Evolutionary conservation across 2,888 invertebrate species (phyloP).

Genomic region (Drosophila limbata): DNA sequence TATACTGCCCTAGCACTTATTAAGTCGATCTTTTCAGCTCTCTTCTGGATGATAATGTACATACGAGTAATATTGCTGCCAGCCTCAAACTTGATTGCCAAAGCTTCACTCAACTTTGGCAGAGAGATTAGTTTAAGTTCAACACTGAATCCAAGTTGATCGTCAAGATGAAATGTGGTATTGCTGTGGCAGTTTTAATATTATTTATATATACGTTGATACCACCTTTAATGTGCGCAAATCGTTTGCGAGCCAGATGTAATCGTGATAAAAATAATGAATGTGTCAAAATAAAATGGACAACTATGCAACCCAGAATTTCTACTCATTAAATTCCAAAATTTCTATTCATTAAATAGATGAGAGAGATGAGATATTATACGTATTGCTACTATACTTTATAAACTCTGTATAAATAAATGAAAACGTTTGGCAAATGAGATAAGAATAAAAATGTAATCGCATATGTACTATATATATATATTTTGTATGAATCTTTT

Average conservation of each 20-base stretch:
- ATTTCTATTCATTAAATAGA: background rate
- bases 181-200: background rate
- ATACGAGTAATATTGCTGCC: background rate
- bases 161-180: constrained; percentile 1
- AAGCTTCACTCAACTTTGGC: background rate
- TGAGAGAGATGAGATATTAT: background rate
- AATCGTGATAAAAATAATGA: background rate
- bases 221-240: background rate
- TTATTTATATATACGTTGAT: background rate
- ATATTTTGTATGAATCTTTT: too few species aligned
- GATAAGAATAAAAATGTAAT: background rate
- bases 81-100: background rate
- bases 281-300: background rate
- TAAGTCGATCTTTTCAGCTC: background rate
- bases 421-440: background rate
- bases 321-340: background rate
- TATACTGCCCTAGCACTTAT: background rate
- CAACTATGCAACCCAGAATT: background rate
- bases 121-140: background rate
- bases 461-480: too few species aligned
- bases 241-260: background rate
- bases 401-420: too few species aligned
- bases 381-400: too few species aligned
- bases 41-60: background rate
- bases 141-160: background rate